Conservation (phyloP, 2,888 invertebrate species). For the Sympetrum striolatum region DNA sequence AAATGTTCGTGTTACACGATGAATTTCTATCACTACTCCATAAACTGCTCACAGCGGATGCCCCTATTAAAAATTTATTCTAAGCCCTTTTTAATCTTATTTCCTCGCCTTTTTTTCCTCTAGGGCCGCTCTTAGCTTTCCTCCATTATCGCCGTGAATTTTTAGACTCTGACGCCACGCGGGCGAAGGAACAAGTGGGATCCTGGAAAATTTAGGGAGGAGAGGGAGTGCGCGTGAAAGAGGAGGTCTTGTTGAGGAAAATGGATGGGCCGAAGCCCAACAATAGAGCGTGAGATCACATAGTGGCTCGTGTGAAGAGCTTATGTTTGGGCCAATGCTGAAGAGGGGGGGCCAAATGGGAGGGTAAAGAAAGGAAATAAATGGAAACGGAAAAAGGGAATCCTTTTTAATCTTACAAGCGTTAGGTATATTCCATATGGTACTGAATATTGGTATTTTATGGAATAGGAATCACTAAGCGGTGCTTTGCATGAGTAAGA, state of each 20-base stretch:
- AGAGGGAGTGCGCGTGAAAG: neutral
- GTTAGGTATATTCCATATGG: no score
- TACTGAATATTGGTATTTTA: no score
- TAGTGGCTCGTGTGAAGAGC: neutral
- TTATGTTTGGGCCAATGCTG: neutral
- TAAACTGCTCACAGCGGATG: no score
- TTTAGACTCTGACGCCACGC: neutral
- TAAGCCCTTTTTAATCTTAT: no score
- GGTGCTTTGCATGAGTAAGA: no score
- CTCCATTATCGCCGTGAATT: neutral
- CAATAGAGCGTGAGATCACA: neutral
- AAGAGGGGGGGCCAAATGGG: neutral
- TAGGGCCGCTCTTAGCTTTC: neutral
- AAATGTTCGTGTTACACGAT: no score
- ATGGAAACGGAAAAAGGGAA: neutral
- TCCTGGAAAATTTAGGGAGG: neutral
- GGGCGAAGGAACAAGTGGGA: neutral
- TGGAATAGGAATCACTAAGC: no score
- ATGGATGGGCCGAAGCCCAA: neutral
- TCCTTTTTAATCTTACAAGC: no score
- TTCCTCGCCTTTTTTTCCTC: neutral
- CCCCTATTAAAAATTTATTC: no score
- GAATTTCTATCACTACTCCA: no score
- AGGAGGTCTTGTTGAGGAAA: neutral
- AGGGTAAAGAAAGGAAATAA: neutral